These are phyloP conservation scores for Sitta carolinensis DNA, from an alignment of 2,797 vertebrate species.

Conservation along the genomic window DNA sequence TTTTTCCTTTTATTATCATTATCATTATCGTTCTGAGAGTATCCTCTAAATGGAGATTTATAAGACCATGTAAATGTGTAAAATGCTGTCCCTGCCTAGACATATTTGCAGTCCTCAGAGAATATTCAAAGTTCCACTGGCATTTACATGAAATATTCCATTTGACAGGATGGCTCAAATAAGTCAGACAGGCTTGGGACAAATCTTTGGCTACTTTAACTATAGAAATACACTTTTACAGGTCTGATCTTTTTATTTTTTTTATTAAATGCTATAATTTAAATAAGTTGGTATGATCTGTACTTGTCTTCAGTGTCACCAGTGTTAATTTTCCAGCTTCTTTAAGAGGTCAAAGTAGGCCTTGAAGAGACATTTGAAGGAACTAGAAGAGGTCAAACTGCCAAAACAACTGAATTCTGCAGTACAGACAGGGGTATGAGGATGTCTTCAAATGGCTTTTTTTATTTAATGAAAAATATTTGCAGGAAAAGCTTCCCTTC, in stretches of 20 bases:
- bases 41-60: neutral
- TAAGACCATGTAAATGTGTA: neutral
- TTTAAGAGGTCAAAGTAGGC: neutral
- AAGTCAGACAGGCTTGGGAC: neutral
- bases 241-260: neutral
- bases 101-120: neutral
- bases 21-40: neutral
- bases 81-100: neutral
- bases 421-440: neutral
- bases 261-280: slow-evolving; percentile 5
- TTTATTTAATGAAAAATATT: neutral
- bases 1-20: neutral
- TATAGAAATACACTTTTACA: neutral
- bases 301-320: neutral
- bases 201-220: neutral
- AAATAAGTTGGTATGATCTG: neutral
- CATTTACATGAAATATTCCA: neutral
- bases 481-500: neutral
- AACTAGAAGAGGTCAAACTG: neutral
- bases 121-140: neutral
- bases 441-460: neutral
- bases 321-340: neutral
- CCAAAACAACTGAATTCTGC: neutral
- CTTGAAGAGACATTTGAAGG: neutral
- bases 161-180: neutral